phyloP scores from a whole-genome alignment of 2,888 invertebrate species.

The Fragum whitleyi region DNA sequence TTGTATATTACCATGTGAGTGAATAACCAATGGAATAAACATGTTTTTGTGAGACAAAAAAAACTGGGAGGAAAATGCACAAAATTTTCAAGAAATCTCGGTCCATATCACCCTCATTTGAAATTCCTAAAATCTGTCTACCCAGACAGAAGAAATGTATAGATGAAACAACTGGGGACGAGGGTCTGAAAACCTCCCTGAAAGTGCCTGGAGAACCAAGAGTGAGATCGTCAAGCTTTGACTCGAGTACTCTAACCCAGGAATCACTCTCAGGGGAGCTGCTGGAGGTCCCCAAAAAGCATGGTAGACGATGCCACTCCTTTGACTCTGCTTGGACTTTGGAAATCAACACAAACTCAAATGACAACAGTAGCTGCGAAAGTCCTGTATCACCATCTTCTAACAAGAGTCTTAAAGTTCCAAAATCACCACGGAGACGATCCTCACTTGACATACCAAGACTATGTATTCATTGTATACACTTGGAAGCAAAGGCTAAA shows the following conservation, averaged over 20 bases:
- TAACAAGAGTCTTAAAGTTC: conserved; percentile 60
- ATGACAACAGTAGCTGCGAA: conserved; percentile 74
- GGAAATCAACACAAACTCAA: conserved; percentile 66
- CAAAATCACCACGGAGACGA: conserved; percentile 66
- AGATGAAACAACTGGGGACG: conserved; percentile 56
- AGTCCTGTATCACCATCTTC: conserved; percentile 45
- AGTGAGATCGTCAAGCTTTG: conserved; percentile 80
- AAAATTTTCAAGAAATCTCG: conserved; percentile 77
- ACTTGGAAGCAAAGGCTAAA: conserved; percentile 77
- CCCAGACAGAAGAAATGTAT: conserved; percentile 71
- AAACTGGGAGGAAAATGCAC: conserved; percentile 49
- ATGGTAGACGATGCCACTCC: conserved; percentile 75
- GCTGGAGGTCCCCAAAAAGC: conserved; percentile 67
- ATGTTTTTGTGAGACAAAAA: neutral
- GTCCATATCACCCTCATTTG: conserved; percentile 77
- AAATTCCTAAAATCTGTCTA: conserved; percentile 79
- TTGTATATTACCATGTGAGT: neutral
- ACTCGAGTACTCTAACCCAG: conserved; percentile 72
- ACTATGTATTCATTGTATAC: conserved; percentile 82
- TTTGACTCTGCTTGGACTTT: conserved; percentile 73
- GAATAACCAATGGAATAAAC: neutral
- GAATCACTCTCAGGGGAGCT: conserved; percentile 57
- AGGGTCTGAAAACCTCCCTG: conserved; percentile 47
- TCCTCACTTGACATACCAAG: conserved; percentile 81
- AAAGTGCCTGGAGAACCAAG: conserved; percentile 76